Evolutionary conservation across 2,888 invertebrate genomes (phyloP), one percentile per base, ranked within the genome.

Genomic region (Ptychoptera contaminata): DNA sequence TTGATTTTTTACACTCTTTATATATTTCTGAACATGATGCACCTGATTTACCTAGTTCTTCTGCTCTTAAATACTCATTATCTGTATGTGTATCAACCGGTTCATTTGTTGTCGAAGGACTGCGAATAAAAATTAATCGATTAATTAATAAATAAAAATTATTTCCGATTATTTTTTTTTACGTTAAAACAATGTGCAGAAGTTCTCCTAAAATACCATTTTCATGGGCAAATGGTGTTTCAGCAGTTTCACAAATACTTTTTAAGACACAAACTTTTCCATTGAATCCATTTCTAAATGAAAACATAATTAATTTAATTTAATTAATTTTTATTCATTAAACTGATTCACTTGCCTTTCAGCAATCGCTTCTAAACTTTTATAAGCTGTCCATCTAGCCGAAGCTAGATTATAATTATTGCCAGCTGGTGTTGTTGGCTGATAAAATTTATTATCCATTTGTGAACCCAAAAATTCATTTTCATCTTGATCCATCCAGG

Each of bases 181-280:
- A 82, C 76, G 80, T 80, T 59, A 86, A 72, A 56, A 83, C 62
- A 53, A 83, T 77, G 65, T 84, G 79, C 50, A 82, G 67, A 56
- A 86, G 69, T 67, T 85, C 79, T 23, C 78, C 82, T 50, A 82
- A 71, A 55, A 86, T 67, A 6, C 84, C 82, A 54, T 78, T 77
- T 54, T 76, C 74, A 56, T 76, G 71, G 52, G 69, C 72, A 56
- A 84, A 73, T 42, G 82, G 76, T 48, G 73, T 68, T 53, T 77
- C 73, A 1, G 84, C 77, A 29, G 79, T 74, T 60, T 86, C 83
- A 58, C 86, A 86, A 58, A 86, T 81, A 51, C 78, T 74, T 53
- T 81, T 73, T 50, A 85, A 65, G 52, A 86, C 60, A 62, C 86
- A 86, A 34, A 74, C 73, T 50, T 77, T 72, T 7, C 81, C 82